Percentiles rank a stretch among this genome's conserved stretches.
phyloP scores from a whole-genome alignment of 1,140 invertebrate species.

The Meloidogyne floridensis region DNA sequence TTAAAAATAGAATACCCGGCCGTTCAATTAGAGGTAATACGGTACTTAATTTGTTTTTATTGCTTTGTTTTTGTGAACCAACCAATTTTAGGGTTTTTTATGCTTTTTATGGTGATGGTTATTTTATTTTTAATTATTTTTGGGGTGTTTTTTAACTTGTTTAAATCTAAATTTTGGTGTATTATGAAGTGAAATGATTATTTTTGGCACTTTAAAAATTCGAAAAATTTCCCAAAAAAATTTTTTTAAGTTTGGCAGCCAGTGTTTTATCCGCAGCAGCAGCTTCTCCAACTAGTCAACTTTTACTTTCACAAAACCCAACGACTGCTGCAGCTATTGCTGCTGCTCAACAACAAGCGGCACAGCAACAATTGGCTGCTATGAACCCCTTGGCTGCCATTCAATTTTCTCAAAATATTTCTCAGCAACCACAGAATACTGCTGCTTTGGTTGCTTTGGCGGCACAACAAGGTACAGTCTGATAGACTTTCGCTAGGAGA shows the following conservation, averaged over 20 bases:
- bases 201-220: background rate
- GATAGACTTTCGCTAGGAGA: no score
- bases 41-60: background rate
- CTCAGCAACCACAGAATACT: slow-evolving; percentile 19
- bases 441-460: slow-evolving; percentile 22
- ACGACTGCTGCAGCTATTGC: slow-evolving; percentile 1
- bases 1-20: no score
- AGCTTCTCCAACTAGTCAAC: background rate
- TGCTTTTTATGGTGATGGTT: slow-evolving; percentile 8
- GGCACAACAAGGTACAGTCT: slow-evolving; percentile 21
- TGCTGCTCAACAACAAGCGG: slow-evolving; percentile 12
- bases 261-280: background rate
- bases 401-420: slow-evolving; percentile 12
- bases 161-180: background rate
- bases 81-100: background rate
- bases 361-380: slow-evolving; percentile 22
- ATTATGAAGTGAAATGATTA: background rate
- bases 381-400: slow-evolving; percentile 26
- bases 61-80: background rate
- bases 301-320: slow-evolving; percentile 11
- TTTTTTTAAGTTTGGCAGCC: background rate
- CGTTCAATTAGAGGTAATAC: no score
- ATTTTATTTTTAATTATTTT: slow-evolving; percentile 1
- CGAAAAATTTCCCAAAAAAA: background rate
- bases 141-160: background rate